These are phyloP conservation scores for Novumbra hubbsi DNA, from an alignment of 2,797 vertebrate species.

Conservation along the genomic window DNA sequence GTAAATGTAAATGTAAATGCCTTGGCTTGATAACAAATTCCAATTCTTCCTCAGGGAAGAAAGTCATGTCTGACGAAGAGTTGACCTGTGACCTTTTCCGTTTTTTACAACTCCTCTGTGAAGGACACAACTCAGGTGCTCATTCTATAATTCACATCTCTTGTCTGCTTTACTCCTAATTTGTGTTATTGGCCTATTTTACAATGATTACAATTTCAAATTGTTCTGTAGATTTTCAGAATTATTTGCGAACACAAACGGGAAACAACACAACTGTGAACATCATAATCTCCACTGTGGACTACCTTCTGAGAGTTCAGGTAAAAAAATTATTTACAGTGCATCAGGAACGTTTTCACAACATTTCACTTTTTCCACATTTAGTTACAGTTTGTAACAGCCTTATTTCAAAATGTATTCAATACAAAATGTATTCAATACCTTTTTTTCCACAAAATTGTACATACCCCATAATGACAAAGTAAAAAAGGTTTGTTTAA, in stretches of 20 bases:
- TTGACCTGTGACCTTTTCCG: slow-evolving; percentile 94
- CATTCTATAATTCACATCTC: slow-evolving; percentile 7
- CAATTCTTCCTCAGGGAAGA: slow-evolving; percentile 76
- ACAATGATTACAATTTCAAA: background rate
- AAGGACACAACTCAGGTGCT: slow-evolving; percentile 95
- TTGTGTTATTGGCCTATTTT: background rate
- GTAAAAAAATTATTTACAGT: too few species aligned
- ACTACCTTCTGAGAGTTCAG: slow-evolving; percentile 93
- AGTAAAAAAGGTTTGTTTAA: too few species aligned
- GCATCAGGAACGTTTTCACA: too few species aligned
- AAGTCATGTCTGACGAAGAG: slow-evolving; percentile 90
- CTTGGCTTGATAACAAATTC: slow-evolving; percentile 18
- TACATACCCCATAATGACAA: too few species aligned
- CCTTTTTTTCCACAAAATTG: too few species aligned
- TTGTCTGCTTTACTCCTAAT: background rate
- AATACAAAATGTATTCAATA: too few species aligned
- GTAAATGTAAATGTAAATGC: slow-evolving; percentile 32
- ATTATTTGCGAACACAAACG: slow-evolving; percentile 93
- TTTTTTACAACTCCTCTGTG: slow-evolving; percentile 94
- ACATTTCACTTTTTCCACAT: too few species aligned
- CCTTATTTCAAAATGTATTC: too few species aligned
- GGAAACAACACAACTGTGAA: slow-evolving; percentile 97
- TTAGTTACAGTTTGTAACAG: too few species aligned
- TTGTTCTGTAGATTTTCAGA: slow-evolving; percentile 83
- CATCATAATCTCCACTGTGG: slow-evolving; percentile 95